Conservation (phyloP, 92 coral and sea anemone genomes). For the Bergia puertoricense region DNA sequence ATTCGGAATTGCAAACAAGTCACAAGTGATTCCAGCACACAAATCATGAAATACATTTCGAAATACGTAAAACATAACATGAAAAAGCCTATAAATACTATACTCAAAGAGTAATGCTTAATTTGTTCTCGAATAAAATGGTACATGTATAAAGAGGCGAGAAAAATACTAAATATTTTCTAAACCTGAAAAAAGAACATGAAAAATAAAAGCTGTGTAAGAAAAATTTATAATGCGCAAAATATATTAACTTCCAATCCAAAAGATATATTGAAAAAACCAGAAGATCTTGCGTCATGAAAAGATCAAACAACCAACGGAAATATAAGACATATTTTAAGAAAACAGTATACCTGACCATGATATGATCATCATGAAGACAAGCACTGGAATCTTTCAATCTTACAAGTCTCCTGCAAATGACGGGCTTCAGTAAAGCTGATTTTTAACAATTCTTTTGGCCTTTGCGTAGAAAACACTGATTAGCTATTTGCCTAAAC, state of each 20-base stretch:
- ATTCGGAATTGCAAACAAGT: neutral
- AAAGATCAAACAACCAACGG: neutral
- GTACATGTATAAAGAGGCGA: slow-evolving; percentile 45
- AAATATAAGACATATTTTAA: neutral
- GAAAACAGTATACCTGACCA: slow-evolving; percentile 23
- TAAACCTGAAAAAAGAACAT: slow-evolving; percentile 35
- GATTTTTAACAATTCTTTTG: slow-evolving; percentile 33
- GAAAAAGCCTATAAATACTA: neutral
- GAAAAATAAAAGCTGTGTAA: slow-evolving; percentile 31
- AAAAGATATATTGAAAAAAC: slow-evolving; percentile 6
- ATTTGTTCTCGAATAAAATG: slow-evolving; percentile 29
- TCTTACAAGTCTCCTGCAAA: neutral
- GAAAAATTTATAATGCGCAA: slow-evolving; percentile 11
- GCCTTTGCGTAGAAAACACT: slow-evolving; percentile 18
- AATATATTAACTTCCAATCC: slow-evolving; percentile 21
- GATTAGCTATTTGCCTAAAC: slow-evolving; percentile 38
- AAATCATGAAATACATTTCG: neutral
- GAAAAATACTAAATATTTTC: slow-evolving; percentile 45
- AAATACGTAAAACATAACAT: neutral
- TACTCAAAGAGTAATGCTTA: neutral
- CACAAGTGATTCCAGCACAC: neutral
- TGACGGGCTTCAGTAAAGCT: slow-evolving; percentile 38
- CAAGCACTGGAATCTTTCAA: slow-evolving; percentile 8
- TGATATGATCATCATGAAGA: neutral
- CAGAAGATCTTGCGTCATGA: neutral